These are phyloP conservation scores for Drosophila nebulosa DNA, from an alignment of 1,140 invertebrate genomes.

Conservation along the genomic window DNA sequence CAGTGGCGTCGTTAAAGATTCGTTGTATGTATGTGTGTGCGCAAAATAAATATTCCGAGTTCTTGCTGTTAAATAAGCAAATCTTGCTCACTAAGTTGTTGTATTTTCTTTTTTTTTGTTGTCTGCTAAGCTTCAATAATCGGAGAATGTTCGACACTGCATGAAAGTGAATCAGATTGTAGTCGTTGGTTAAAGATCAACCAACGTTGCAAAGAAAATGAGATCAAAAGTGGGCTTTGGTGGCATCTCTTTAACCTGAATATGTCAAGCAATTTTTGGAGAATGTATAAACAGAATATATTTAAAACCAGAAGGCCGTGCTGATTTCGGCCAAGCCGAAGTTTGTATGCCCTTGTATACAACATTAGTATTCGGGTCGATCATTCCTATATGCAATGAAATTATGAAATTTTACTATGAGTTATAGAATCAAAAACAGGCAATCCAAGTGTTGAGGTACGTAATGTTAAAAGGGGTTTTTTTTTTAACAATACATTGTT, in stretches of 20 bases:
- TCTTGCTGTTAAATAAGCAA: conserved; percentile 60
- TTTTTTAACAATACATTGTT: too few relatives aligned
- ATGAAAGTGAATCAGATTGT: conserved; percentile 78
- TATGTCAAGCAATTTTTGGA: conserved; percentile 52
- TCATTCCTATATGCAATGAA: too few relatives aligned
- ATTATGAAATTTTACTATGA: too few relatives aligned
- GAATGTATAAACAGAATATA: too few relatives aligned
- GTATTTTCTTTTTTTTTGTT: conserved; percentile 47
- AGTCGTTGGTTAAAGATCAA: conserved; percentile 25
- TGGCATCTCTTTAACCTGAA: conserved; percentile 75
- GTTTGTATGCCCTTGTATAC: too few relatives aligned
- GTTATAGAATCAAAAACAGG: too few relatives aligned
- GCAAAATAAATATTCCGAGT: conserved; percentile 79
- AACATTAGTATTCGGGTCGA: too few relatives aligned
- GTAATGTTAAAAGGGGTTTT: too few relatives aligned
- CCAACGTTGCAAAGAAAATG: conserved; percentile 69
- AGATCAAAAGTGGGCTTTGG: conserved; percentile 76
- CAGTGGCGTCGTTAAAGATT: conserved; percentile 67
- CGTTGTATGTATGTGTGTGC: conserved; percentile 29
- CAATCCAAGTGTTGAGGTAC: too few relatives aligned
- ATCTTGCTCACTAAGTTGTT: conserved; percentile 52
- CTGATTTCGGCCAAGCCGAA: too few relatives aligned
- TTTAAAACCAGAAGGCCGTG: too few relatives aligned
- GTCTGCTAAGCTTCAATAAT: conserved; percentile 30
- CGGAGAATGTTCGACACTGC: conserved; percentile 53